Conservation (phyloP, 64 coral and sea anemone species). For the Exaiptasia diaphana region DNA sequence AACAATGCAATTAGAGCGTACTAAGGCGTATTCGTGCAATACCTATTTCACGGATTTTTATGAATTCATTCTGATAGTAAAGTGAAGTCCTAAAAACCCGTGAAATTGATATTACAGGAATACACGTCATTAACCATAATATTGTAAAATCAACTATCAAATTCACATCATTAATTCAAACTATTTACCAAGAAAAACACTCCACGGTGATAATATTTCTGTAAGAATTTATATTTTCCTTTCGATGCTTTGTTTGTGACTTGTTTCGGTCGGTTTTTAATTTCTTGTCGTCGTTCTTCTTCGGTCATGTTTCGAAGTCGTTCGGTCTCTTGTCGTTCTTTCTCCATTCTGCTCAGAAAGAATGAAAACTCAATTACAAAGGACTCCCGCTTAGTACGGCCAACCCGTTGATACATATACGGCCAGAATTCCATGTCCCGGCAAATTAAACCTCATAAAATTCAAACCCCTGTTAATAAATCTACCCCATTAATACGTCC, state of each 20-base stretch:
- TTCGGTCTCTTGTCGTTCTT: conserved; percentile 72
- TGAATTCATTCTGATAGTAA: too few relatives aligned
- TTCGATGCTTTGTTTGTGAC: conserved; percentile 86
- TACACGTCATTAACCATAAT: too few relatives aligned
- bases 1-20: too few relatives aligned
- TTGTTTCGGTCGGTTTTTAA: conserved; percentile 70
- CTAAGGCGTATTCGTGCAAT: too few relatives aligned
- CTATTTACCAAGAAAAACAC: conserved; percentile 89
- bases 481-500: too few relatives aligned
- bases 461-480: too few relatives aligned
- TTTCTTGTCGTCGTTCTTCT: conserved; percentile 72
- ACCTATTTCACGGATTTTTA: too few relatives aligned
- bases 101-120: too few relatives aligned
- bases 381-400: not conserved
- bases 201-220: conserved; percentile 97
- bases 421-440: not conserved
- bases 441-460: too few relatives aligned
- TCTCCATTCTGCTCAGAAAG: conserved; percentile 67
- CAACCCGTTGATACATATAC: not conserved
- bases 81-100: too few relatives aligned
- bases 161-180: too few relatives aligned
- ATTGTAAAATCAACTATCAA: too few relatives aligned
- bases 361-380: not conserved
- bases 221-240: conserved; percentile 93
- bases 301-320: conserved; percentile 76